phyloP scores from a whole-genome alignment of 2,888 invertebrate species.

The Chrysotoxum bicinctum region DNA sequence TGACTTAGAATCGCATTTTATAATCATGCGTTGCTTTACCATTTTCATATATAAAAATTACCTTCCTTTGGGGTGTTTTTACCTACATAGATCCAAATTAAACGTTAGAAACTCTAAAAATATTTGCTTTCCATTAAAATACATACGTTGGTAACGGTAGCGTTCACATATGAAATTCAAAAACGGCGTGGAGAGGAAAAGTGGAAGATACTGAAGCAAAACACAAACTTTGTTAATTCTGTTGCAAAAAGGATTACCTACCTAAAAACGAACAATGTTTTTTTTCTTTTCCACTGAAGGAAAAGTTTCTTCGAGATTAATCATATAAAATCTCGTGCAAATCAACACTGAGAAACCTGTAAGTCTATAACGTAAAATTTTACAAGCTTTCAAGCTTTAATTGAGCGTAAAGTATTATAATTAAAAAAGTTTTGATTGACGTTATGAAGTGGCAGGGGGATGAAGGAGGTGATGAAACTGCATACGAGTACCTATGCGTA shows the following conservation, averaged over 20 bases:
- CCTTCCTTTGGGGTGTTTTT: neutral
- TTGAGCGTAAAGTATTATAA: constrained; percentile 62
- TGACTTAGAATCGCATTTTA: constrained; percentile 50
- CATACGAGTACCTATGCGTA: too few species aligned
- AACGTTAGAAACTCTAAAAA: neutral
- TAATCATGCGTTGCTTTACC: constrained; percentile 36
- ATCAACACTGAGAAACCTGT: neutral
- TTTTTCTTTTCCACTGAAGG: neutral
- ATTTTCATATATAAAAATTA: neutral
- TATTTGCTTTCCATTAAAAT: constrained; percentile 61
- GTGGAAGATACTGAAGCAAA: constrained; percentile 3
- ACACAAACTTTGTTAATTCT: constrained; percentile 30
- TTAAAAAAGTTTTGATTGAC: constrained; percentile 52
- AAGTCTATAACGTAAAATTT: constrained; percentile 17
- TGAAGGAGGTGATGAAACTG: neutral
- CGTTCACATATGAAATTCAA: constrained; percentile 6
- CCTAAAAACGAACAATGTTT: constrained; percentile 6
- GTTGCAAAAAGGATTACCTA: constrained; percentile 40
- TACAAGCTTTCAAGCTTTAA: constrained; percentile 52
- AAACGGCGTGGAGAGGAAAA: neutral
- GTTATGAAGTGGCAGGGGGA: neutral
- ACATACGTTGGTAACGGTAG: neutral
- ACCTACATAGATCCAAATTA: neutral
- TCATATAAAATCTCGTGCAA: constrained; percentile 18
- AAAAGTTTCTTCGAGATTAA: constrained; percentile 20